A percentile compares a stretch with the other conserved stretches of the same genome.
Conservation (phyloP, 2,113 vertebrate species). For the Pogona vitticeps region DNA sequence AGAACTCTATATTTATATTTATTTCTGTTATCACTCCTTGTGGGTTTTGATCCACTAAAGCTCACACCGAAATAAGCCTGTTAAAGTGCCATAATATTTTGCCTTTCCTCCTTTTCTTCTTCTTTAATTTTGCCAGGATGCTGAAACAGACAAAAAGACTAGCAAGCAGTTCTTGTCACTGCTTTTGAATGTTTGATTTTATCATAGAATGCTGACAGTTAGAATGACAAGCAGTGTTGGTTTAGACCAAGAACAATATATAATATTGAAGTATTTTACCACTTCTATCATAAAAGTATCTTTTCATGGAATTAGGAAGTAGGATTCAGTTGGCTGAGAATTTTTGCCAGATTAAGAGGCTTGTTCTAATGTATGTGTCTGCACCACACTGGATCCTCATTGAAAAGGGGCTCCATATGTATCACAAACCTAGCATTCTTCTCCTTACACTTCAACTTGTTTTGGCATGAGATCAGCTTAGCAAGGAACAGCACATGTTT, state of each 20-base stretch:
- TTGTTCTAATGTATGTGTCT: not conserved
- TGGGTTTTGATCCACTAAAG: too few species aligned
- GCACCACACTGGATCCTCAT: not conserved
- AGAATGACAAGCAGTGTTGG: not conserved
- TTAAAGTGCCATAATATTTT: too few species aligned
- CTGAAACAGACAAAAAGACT: too few species aligned
- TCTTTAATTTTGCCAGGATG: too few species aligned
- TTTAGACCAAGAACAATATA: accelerated
- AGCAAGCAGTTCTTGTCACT: slow-evolving; percentile 19
- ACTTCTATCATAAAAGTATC: accelerated
- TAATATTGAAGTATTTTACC: not conserved
- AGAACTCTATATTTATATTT: too few species aligned
- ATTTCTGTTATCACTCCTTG: too few species aligned
- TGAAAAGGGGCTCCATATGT: not conserved
- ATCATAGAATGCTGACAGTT: accelerated
- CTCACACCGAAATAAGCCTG: too few species aligned
- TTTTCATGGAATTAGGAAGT: not conserved
- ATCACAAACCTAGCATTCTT: not conserved
- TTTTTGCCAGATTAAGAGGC: not conserved
- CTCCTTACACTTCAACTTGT: not conserved
- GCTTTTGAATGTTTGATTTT: not conserved
- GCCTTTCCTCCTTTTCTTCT: too few species aligned
- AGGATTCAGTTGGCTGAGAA: not conserved
- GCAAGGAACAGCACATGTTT: not conserved
- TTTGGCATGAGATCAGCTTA: not conserved